A percentile compares a stretch with the other conserved stretches of the same genome.
Conservation (phyloP, 2,888 invertebrate species). For the Pseudanteris insignis region DNA sequence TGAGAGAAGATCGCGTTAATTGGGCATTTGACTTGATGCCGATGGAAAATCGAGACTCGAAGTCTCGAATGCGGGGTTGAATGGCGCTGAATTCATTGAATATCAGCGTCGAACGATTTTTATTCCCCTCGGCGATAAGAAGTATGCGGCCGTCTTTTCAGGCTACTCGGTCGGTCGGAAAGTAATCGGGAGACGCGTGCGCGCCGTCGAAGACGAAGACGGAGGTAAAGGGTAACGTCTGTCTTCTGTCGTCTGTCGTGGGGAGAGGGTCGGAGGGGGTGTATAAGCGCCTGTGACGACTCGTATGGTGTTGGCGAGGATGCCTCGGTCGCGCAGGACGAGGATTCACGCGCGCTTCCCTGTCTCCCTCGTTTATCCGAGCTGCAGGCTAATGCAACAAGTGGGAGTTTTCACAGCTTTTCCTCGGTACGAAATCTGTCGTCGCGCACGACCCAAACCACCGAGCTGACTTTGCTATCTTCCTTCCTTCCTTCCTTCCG, state of each 20-base stretch:
- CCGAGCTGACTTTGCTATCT: conserved; percentile 45
- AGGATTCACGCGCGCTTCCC: conserved; percentile 20
- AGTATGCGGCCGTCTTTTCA: conserved; percentile 15
- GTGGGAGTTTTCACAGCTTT: conserved; percentile 67
- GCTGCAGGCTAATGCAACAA: conserved; percentile 62
- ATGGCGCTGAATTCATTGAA: too few species aligned
- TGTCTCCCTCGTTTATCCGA: conserved; percentile 19
- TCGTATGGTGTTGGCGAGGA: conserved; percentile 27
- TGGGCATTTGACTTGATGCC: too few species aligned
- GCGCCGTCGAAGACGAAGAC: conserved; percentile 30
- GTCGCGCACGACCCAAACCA: conserved; percentile 43
- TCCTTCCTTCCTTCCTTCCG: conserved; percentile 37
- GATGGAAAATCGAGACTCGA: too few species aligned
- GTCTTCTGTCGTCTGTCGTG: conserved; percentile 40
- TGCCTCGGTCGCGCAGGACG: conserved; percentile 17
- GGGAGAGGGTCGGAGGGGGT: too few species aligned
- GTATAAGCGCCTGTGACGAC: conserved; percentile 33
- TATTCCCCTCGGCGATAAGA: too few species aligned
- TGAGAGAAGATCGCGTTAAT: too few species aligned
- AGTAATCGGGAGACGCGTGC: too few species aligned
- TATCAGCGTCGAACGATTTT: neutral
- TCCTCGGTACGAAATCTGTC: conserved; percentile 63
- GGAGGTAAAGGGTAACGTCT: conserved; percentile 42
- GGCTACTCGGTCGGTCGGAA: conserved; percentile 12
- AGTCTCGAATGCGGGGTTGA: too few species aligned